Evolutionary conservation across 2,113 vertebrate genomes (phyloP).

Genomic region (Chiloscyllium plagiosum): DNA sequence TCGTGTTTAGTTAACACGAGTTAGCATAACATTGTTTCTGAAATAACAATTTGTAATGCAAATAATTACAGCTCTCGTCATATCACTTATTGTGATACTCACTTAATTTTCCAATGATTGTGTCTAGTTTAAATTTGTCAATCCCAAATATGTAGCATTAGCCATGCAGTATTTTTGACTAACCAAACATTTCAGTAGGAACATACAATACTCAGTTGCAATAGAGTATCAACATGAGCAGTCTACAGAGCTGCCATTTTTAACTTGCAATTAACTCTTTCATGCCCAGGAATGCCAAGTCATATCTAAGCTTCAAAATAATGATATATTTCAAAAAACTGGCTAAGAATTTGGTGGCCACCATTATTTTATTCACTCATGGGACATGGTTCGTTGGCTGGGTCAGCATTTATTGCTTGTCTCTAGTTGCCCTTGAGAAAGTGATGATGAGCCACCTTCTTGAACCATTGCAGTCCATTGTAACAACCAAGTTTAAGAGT

Average conservation of each 20-base stretch:
- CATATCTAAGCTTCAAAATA: too few relatives aligned
- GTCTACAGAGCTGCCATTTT: background rate
- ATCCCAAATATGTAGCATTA: background rate
- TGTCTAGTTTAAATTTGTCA: background rate
- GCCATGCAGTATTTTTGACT: background rate
- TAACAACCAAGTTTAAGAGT: too few relatives aligned
- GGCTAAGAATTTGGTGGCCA: too few relatives aligned
- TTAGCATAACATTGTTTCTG: conserved; percentile 23
- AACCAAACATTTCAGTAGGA: background rate
- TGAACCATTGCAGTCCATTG: too few relatives aligned
- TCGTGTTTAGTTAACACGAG: background rate
- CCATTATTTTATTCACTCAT: too few relatives aligned
- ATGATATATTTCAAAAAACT: too few relatives aligned
- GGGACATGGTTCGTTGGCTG: too few relatives aligned
- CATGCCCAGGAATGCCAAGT: too few relatives aligned
- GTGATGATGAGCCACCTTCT: too few relatives aligned
- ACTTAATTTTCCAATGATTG: background rate
- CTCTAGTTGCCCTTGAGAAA: too few relatives aligned
- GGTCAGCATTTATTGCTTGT: too few relatives aligned
- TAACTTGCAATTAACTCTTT: background rate
- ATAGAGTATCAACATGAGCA: background rate
- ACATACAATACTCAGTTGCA: background rate
- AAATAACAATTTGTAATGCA: conserved; percentile 7
- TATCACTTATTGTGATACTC: conserved; percentile 13
- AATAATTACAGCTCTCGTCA: conserved; percentile 2